These are phyloP conservation scores for Xylocopa sonorina DNA, from an alignment of 1,140 invertebrate genomes.

Conservation along the genomic window DNA sequence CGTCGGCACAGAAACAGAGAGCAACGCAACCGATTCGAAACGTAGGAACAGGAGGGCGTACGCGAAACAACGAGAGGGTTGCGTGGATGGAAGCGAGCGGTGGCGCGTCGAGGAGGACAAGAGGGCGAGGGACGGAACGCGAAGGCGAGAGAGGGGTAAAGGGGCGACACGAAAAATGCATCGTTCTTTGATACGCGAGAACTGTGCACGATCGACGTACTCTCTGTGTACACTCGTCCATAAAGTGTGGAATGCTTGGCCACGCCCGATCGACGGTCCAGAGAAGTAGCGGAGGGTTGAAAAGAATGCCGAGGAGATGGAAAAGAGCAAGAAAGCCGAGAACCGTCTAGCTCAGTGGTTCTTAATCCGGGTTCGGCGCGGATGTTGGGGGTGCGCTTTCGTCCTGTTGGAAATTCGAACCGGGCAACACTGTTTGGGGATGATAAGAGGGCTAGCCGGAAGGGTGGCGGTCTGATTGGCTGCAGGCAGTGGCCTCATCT, in stretches of 20 bases:
- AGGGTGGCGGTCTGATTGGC: too few species aligned
- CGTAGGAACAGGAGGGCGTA: not conserved
- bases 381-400: too few species aligned
- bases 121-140: slow-evolving; percentile 9
- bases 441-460: too few species aligned
- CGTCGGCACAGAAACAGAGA: slow-evolving; percentile 7
- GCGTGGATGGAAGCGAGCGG: not conserved
- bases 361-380: too few species aligned
- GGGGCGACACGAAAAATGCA: slow-evolving; percentile 48
- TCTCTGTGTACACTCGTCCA: slow-evolving; percentile 16
- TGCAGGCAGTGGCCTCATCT: too few species aligned
- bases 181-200: slow-evolving; percentile 53
- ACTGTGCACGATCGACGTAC: slow-evolving; percentile 31
- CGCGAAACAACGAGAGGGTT: not conserved
- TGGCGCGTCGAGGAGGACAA: not conserved
- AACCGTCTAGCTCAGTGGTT: not conserved
- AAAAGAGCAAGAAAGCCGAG: slow-evolving; percentile 18
- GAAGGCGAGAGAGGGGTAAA: not conserved
- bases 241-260: slow-evolving; percentile 11
- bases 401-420: too few species aligned
- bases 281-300: not conserved
- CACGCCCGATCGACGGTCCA: slow-evolving; percentile 38
- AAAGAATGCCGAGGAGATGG: slow-evolving; percentile 12
- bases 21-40: slow-evolving; percentile 21
- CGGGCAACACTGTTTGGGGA: too few species aligned